Evolutionary conservation across 2,888 invertebrate genomes (phyloP), one percentile per base, ranked within the genome.

Genomic region (Amblyjoppa proteus): DNA sequence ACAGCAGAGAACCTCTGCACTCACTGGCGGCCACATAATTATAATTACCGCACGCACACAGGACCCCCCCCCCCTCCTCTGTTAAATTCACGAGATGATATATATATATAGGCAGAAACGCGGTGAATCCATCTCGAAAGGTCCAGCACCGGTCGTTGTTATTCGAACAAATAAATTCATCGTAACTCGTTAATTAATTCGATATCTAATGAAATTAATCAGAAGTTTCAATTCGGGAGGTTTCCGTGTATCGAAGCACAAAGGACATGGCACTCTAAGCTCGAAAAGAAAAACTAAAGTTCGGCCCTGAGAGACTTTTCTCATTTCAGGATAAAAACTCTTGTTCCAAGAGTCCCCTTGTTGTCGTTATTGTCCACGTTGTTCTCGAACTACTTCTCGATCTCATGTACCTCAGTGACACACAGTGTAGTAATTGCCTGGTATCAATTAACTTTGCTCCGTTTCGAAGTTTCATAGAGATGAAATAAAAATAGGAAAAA

Each of bases 371-470:
- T 28, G 49, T 80, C 28, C 28, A 45, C 61, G 31, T 58, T 61
- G 45, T 73, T 75, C 70, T 68, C 69, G 28, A 70, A 56, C 79
- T 66, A 51, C 66, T 66, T n/a, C 70, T 34, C 61, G 41, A 25
- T 53, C 38, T 51, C 73, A 34, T 53, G 66, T 34, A 64, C 16
- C 34, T 64, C 64, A 31, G 64, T 64, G 64, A 64, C 64, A 64
- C 34, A 64, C 64, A 56, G 61, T 69, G 56, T 34, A 28, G 85
- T 85, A 85, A 85, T 85, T 85, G 85, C 80, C 80, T 80, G 49
- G 64, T 85, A 83, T 85, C 85, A 83, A 85, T 85, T 85, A 83
- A 85, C 83, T 77, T 53, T 11, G 13, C 68, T 74, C 68, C 49
- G 69, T 85, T 80, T 83, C 53, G 28, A 31, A 77, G 68, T 58